A percentile compares a stretch with the other conserved stretches of the same genome.
phyloP scores from a whole-genome alignment of 2,888 invertebrate genomes.

The Apamea epomidion region DNA sequence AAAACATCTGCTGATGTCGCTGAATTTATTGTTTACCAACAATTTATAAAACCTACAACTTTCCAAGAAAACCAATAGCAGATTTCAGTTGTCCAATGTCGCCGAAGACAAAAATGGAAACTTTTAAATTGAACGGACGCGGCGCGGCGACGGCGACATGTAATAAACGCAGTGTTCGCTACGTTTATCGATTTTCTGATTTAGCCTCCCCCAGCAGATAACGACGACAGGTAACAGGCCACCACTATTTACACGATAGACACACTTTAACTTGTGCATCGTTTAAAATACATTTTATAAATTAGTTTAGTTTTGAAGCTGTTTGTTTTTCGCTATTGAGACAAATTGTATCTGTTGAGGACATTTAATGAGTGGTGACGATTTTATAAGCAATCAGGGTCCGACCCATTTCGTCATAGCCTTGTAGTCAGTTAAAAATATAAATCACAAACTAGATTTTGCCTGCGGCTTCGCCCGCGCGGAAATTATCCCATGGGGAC shows the following conservation, averaged over 20 bases:
- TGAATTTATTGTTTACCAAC: neutral
- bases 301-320: constrained; percentile 6
- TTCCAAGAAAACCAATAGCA: constrained; percentile 59
- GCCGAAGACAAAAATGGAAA: constrained; percentile 70
- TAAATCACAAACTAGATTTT: neutral
- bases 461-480: no score
- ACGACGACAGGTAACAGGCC: constrained; percentile 81
- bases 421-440: neutral
- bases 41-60: neutral
- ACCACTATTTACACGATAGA: constrained; percentile 58
- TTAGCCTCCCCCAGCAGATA: constrained; percentile 86
- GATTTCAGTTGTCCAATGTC: constrained; percentile 68
- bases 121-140: constrained; percentile 75
- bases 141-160: constrained; percentile 69
- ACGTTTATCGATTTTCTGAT: constrained; percentile 88
- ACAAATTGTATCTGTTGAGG: neutral
- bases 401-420: neutral
- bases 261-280: constrained; percentile 41
- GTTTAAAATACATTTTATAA: constrained; percentile 45
- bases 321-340: neutral
- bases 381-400: neutral
- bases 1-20: neutral
- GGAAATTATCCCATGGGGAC: no score
- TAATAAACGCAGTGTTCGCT: constrained; percentile 76
- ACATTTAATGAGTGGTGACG: no score